phyloP scores from a whole-genome alignment of 2,888 invertebrate genomes.

The Pelosia muscerda region DNA sequence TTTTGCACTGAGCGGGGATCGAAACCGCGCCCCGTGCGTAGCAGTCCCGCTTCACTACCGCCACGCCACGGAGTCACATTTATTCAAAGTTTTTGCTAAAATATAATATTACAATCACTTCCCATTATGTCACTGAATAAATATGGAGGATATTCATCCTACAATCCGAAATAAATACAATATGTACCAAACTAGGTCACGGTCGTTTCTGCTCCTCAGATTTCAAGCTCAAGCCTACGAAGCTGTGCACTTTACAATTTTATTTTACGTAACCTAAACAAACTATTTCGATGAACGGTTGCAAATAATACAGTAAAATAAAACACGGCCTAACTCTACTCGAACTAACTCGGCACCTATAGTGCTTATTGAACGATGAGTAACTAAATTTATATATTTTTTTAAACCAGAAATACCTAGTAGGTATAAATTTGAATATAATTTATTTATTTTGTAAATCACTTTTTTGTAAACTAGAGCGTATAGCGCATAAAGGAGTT shows the following conservation, averaged over 20 bases:
- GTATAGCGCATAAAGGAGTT: too few relatives aligned
- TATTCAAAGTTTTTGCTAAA: too few relatives aligned
- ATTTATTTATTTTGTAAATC: not conserved
- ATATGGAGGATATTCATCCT: not conserved
- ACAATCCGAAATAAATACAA: constrained; percentile 52
- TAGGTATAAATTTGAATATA: not conserved
- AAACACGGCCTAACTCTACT: constrained; percentile 26
- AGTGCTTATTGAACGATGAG: not conserved
- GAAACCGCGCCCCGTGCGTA: too few relatives aligned
- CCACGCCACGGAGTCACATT: too few relatives aligned
- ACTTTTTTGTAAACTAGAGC: not conserved
- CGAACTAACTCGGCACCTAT: not conserved
- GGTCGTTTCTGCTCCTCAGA: constrained; percentile 75
- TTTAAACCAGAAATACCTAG: not conserved
- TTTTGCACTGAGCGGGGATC: too few relatives aligned
- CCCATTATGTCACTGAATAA: not conserved
- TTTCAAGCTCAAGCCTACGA: constrained; percentile 65
- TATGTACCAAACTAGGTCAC: constrained; percentile 71
- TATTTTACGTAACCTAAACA: constrained; percentile 66
- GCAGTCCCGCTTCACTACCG: too few relatives aligned
- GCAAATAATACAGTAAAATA: constrained; percentile 60
- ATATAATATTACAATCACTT: not conserved
- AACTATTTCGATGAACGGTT: constrained; percentile 58
- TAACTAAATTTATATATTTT: not conserved
- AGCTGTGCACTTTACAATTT: constrained; percentile 51